A percentile compares a stretch with the other conserved stretches of the same genome.
Conservation (phyloP, 1,140 invertebrate genomes). For the Laupala kohalensis region DNA sequence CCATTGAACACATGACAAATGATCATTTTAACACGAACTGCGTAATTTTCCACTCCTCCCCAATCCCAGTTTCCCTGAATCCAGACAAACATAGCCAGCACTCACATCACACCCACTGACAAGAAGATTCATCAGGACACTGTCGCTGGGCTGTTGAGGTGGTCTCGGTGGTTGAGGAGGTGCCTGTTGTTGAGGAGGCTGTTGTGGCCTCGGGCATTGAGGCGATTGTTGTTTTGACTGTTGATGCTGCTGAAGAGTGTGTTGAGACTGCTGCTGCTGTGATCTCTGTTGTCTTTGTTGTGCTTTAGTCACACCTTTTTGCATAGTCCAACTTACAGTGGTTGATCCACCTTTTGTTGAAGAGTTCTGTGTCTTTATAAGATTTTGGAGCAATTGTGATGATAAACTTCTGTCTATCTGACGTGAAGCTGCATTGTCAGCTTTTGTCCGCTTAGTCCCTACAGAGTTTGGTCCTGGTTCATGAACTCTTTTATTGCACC, state of each 20-base stretch:
- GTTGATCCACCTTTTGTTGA: neutral
- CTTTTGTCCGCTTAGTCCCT: neutral
- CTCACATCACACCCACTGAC: slow-evolving; percentile 83
- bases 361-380: neutral
- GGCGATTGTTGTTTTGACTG: neutral
- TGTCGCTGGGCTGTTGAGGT: slow-evolving; percentile 39
- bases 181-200: slow-evolving; percentile 6
- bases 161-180: slow-evolving; percentile 19
- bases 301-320: neutral
- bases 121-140: slow-evolving; percentile 80
- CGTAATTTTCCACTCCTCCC: neutral
- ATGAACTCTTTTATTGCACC: neutral
- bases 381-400: neutral
- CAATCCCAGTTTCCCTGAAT: slow-evolving; percentile 30
- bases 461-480: neutral
- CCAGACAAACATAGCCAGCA: slow-evolving; percentile 74
- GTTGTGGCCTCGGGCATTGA: neutral
- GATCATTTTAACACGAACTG: neutral
- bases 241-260: neutral
- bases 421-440: neutral
- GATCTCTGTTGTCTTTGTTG: neutral
- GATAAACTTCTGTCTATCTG: neutral
- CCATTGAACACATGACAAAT: neutral
- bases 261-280: neutral
- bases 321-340: neutral